Base-by-base conservation (phyloP, 1,140 invertebrate species). In the Temnothorax longispinosus region DNA sequence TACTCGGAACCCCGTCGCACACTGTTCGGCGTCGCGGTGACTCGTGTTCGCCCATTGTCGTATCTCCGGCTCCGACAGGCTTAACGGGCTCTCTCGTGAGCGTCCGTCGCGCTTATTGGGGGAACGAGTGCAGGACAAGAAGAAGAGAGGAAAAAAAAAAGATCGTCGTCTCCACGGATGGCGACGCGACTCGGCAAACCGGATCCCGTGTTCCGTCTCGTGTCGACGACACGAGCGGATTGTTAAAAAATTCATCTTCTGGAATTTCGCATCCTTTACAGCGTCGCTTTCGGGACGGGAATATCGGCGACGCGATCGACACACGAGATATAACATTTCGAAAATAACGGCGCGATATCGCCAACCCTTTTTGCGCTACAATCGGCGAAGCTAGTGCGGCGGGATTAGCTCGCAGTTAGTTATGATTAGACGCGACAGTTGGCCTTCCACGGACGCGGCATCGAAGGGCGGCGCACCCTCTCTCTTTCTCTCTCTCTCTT, bases 341-440 rank as follows among this genome's bases (percentile, higher is more conserved):
- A 10, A 32, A 32, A 69, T 50, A 18, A 50, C 21, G 11, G 21
- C 41, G 41, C 65, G 41, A 65, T 41, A 27, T 27, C 65, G 41
- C 10, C 11, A 69, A 32, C 13, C 44, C 21, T 50, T 69, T 50
- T 50, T 69, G 13, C 21, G 41, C 65, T 47, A 69, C 41, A 50
- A 69, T 69, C 65, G 62, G 35, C 35, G 65, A 69, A 50, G 65
- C 41, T 50, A 47, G 41, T 21, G 67, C 54, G 82, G 87, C 87
- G 80, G 89, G 93, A 94, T 94, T 93, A 90, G 91, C 91, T 92
- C 80, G 81, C 86, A 93, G 88, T 90, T 91, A 92, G 93, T 94
- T 93, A 94, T 93, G 94, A 95, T 95, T 93, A 93, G 93, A 95
- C 87, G 91, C 93, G 94, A 95, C 94, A 95, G 94, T 95, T 95